Percentiles rank a stretch among this genome's conserved stretches.
phyloP scores from a whole-genome alignment of 2,888 invertebrate genomes.

The Eilema depressum region DNA sequence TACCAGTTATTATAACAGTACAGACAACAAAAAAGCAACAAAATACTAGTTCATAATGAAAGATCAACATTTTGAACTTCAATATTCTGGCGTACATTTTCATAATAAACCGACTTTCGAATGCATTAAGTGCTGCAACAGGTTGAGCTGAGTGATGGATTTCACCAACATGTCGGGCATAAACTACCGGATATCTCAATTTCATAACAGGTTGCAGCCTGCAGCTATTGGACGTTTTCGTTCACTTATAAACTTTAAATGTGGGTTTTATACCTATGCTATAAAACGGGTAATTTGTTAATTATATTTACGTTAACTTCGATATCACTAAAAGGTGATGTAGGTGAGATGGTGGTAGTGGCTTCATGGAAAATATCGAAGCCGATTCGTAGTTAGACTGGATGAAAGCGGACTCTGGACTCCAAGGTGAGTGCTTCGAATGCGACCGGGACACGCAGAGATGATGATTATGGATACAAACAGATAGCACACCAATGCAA shows the following conservation, averaged over 20 bases:
- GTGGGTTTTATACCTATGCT: neutral
- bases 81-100: slow-evolving; percentile 17
- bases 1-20: neutral
- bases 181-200: slow-evolving; percentile 5
- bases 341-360: too few relatives aligned
- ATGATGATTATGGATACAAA: too few relatives aligned
- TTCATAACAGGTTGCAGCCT: slow-evolving; percentile 8
- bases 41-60: slow-evolving; percentile 8
- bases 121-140: slow-evolving; percentile 18
- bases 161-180: slow-evolving; percentile 8
- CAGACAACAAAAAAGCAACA: neutral
- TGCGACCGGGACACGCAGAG: too few relatives aligned
- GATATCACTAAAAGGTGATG: too few relatives aligned
- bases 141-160: slow-evolving; percentile 25
- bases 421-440: too few relatives aligned
- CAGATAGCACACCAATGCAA: too few relatives aligned
- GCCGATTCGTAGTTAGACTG: too few relatives aligned
- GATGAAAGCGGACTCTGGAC: too few relatives aligned
- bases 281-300: neutral
- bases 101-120: slow-evolving; percentile 10
- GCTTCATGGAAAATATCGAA: too few relatives aligned
- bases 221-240: neutral
- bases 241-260: neutral
- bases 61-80: slow-evolving; percentile 14
- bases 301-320: neutral